These are phyloP conservation scores for Platyrinchus mystaceus DNA, from an alignment of 2,797 vertebrate genomes.

Conservation along the genomic window DNA sequence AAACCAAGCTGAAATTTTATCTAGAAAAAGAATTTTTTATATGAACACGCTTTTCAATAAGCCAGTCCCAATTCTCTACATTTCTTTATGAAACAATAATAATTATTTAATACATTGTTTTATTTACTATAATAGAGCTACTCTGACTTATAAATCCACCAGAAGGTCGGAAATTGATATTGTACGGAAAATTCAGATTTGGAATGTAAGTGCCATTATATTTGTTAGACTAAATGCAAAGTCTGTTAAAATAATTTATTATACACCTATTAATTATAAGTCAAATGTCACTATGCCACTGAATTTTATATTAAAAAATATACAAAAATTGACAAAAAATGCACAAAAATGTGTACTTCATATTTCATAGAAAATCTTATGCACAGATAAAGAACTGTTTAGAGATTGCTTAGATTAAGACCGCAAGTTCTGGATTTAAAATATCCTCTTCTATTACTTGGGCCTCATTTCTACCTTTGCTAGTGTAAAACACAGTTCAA, in stretches of 20 bases:
- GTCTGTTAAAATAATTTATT: neutral
- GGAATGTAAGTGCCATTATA: neutral
- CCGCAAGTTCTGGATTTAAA: neutral
- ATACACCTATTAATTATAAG: neutral
- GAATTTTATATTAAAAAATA: neutral
- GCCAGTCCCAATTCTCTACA: neutral
- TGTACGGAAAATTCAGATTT: neutral
- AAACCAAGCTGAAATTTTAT: neutral
- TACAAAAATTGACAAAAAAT: neutral
- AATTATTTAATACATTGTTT: neutral
- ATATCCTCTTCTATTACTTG: neutral
- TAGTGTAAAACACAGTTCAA: neutral
- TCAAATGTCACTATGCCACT: neutral
- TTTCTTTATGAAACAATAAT: neutral
- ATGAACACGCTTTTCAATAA: neutral
- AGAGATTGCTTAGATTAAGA: constrained; percentile 13
- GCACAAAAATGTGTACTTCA: neutral
- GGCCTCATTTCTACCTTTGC: neutral
- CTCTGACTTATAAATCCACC: neutral
- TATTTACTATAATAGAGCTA: neutral
- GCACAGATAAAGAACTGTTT: neutral
- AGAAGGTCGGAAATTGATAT: neutral
- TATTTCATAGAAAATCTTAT: constrained; percentile 20
- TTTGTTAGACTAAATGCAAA: neutral
- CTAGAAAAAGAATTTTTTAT: neutral